Conservation (phyloP, 2,888 invertebrate species). For the Acronicta aceris region DNA sequence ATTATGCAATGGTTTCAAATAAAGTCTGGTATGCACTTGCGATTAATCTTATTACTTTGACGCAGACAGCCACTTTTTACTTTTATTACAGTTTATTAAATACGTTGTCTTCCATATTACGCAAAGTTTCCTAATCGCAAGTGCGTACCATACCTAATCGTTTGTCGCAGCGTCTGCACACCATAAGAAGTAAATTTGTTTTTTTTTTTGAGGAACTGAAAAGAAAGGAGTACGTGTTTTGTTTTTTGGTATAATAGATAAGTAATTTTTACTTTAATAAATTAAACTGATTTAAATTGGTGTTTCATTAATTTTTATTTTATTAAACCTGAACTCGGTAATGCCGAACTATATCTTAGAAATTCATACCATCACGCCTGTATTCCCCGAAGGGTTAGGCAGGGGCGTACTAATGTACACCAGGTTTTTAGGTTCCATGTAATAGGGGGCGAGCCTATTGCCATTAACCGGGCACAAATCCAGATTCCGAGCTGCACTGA, state of each 20-base stretch:
- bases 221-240: constrained; percentile 26
- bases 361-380: too few species aligned
- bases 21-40: constrained; percentile 10
- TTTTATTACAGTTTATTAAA: neutral
- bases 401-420: too few species aligned
- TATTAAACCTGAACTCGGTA: too few species aligned
- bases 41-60: neutral
- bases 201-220: constrained; percentile 29
- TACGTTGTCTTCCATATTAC: neutral
- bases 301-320: constrained; percentile 15
- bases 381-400: too few species aligned
- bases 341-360: too few species aligned
- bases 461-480: too few species aligned
- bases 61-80: neutral
- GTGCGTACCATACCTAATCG: neutral
- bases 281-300: constrained; percentile 41
- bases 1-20: constrained; percentile 5
- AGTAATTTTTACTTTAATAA: constrained; percentile 61
- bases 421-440: too few species aligned
- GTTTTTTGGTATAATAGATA: constrained; percentile 42
- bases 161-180: constrained; percentile 43
- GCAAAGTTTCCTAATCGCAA: constrained; percentile 2
- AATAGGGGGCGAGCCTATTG: too few species aligned
- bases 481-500: too few species aligned
- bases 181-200: constrained; percentile 15